Conservation (phyloP, 1,140 invertebrate species). For the Acromyrmex echinatior region DNA sequence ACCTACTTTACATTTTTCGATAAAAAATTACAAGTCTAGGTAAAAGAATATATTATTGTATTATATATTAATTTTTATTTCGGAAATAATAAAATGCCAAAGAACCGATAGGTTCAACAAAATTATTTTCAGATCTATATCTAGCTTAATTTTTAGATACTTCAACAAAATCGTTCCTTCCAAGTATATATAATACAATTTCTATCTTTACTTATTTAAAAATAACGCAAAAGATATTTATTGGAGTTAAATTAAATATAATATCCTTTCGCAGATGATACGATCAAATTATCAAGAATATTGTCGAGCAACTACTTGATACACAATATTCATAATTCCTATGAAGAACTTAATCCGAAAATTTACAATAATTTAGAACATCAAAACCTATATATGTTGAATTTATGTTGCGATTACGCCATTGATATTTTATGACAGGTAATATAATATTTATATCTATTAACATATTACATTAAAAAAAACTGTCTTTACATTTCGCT, state of each 20-base stretch:
- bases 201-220: background rate
- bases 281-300: slow-evolving; percentile 40
- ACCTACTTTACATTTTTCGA: background rate
- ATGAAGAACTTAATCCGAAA: background rate
- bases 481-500: background rate
- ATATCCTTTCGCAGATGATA: slow-evolving; percentile 42
- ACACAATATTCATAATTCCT: slow-evolving; percentile 37
- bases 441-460: background rate
- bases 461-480: background rate
- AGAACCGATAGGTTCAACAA: too few relatives aligned
- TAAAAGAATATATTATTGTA: background rate
- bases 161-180: background rate
- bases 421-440: slow-evolving; percentile 57
- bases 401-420: slow-evolving; percentile 66
- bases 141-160: too few relatives aligned
- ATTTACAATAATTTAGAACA: slow-evolving; percentile 59
- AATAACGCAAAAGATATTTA: background rate
- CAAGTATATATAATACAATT: background rate
- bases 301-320: slow-evolving; percentile 38
- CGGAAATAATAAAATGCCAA: too few relatives aligned
- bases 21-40: background rate
- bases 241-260: background rate
- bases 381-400: slow-evolving; percentile 46
- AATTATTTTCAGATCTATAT: too few relatives aligned
- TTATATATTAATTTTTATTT: background rate